A percentile compares a stretch with the other conserved stretches of the same genome.
Conservation (phyloP, 2,888 invertebrate species). For the Phasia obesa region DNA sequence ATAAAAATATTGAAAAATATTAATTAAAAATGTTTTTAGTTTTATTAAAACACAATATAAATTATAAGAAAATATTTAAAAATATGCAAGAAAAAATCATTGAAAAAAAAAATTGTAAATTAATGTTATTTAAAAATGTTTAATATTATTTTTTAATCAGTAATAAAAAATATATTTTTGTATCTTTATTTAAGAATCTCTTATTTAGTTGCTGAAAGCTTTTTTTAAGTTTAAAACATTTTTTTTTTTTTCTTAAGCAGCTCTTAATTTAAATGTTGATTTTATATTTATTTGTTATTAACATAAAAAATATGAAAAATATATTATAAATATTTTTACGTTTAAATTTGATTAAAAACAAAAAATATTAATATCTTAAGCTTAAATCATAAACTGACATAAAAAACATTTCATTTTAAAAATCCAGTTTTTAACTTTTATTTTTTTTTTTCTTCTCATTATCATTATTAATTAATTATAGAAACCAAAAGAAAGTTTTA, state of each 20-base stretch:
- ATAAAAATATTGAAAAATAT: not conserved
- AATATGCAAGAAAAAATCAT: constrained; percentile 30
- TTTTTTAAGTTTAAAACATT: constrained; percentile 51
- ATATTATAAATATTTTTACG: constrained; percentile 27
- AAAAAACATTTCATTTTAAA: constrained; percentile 46
- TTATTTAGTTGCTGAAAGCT: constrained; percentile 62
- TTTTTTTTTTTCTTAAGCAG: constrained; percentile 52
- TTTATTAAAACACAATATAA: no score
- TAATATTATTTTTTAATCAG: constrained; percentile 17
- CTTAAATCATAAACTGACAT: constrained; percentile 10
- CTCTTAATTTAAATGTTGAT: constrained; percentile 68
- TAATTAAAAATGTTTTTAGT: no score
- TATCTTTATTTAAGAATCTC: constrained; percentile 60
- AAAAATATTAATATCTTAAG: constrained; percentile 19
- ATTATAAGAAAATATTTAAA: constrained; percentile 8
- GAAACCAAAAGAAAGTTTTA: constrained; percentile 36
- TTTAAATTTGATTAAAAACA: constrained; percentile 6
- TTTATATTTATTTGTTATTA: constrained; percentile 70
- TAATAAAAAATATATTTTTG: not conserved
- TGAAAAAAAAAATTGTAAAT: constrained; percentile 44
- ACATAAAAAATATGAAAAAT: constrained; percentile 39
- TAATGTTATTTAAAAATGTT: constrained; percentile 48
- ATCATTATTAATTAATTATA: constrained; percentile 30
- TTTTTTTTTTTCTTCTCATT: not conserved
- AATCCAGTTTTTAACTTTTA: not conserved